phyloP scores from a whole-genome alignment of 2,797 vertebrate genomes.

The Sebastiscus albofasciatus region DNA sequence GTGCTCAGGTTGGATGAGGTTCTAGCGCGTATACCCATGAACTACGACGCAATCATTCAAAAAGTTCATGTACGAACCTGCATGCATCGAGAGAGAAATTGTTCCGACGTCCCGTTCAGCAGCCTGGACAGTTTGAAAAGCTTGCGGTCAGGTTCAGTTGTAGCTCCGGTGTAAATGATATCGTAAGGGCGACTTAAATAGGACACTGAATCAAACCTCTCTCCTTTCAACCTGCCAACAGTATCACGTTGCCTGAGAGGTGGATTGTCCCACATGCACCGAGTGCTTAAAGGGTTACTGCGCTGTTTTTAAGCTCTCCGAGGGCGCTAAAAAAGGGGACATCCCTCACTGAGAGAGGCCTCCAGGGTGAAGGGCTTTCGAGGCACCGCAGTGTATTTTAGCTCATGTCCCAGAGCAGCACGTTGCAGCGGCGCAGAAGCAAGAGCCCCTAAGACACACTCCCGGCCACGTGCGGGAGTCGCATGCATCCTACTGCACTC shows the following conservation, averaged over 20 bases:
- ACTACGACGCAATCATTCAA: background rate
- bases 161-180: conserved; percentile 46
- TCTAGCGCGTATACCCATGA: background rate
- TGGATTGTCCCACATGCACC: conserved; percentile 13
- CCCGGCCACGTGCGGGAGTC: conserved; percentile 1
- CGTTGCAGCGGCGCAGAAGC: background rate
- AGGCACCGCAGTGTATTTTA: conserved; percentile 54
- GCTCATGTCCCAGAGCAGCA: conserved; percentile 46
- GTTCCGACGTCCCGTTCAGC: background rate
- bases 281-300: conserved; percentile 38
- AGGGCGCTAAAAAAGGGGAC: conserved; percentile 44
- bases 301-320: conserved; percentile 24
- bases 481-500: background rate
- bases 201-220: conserved; percentile 67
- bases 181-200: conserved; percentile 48
- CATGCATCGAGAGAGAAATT: background rate
- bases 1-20: conserved; percentile 9
- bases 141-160: conserved; percentile 27
- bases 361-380: conserved; percentile 61
- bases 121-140: background rate
- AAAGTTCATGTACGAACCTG: conserved; percentile 1
- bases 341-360: conserved; percentile 44
- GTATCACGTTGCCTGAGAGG: conserved; percentile 56
- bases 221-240: conserved; percentile 52
- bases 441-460: conserved; percentile 15